Percentiles rank a stretch among this genome's conserved stretches.
These are phyloP conservation scores for Lysiphlebus fabarum DNA, from an alignment of 1,140 invertebrate species.

Conservation along the genomic window DNA sequence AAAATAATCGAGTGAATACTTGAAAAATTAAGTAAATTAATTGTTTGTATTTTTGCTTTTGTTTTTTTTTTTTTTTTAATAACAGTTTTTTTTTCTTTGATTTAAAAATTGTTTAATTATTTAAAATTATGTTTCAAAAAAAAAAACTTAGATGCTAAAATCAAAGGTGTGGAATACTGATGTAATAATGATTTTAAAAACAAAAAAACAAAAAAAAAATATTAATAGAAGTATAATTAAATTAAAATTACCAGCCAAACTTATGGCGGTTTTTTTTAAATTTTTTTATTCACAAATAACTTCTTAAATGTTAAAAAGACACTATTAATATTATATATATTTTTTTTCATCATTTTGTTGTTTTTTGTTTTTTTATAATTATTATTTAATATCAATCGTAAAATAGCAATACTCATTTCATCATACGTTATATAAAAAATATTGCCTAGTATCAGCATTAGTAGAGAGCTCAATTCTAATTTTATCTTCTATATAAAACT, in stretches of 20 bases:
- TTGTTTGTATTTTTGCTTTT: slow-evolving; percentile 28
- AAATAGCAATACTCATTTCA: slow-evolving; percentile 53
- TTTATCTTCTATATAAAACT: slow-evolving; percentile 25
- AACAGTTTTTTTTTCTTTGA: slow-evolving; percentile 3
- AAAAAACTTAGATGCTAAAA: slow-evolving; percentile 46
- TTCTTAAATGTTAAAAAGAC: slow-evolving; percentile 32
- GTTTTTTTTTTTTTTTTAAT: slow-evolving; percentile 27
- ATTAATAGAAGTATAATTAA: slow-evolving; percentile 45
- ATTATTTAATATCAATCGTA: slow-evolving; percentile 44
- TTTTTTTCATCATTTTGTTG: slow-evolving; percentile 14
- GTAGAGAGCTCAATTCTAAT: slow-evolving; percentile 47
- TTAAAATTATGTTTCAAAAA: slow-evolving; percentile 20
- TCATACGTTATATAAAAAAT: slow-evolving; percentile 51
- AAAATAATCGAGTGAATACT: slow-evolving; percentile 36
- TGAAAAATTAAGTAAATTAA: slow-evolving; percentile 48
- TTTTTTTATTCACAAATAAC: slow-evolving; percentile 39
- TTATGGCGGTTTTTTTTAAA: slow-evolving; percentile 39
- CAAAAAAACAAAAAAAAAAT: slow-evolving; percentile 8
- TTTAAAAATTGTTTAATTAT: slow-evolving; percentile 30
- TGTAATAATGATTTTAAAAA: slow-evolving; percentile 35
- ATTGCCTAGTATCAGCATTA: slow-evolving; percentile 49
- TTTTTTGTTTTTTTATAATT: slow-evolving; percentile 11
- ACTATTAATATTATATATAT: slow-evolving; percentile 23
- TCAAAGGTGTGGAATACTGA: slow-evolving; percentile 53
- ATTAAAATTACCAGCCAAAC: slow-evolving; percentile 38